phyloP scores from a whole-genome alignment of 2,113 vertebrate genomes.

The Leucoraja erinaceus region DNA sequence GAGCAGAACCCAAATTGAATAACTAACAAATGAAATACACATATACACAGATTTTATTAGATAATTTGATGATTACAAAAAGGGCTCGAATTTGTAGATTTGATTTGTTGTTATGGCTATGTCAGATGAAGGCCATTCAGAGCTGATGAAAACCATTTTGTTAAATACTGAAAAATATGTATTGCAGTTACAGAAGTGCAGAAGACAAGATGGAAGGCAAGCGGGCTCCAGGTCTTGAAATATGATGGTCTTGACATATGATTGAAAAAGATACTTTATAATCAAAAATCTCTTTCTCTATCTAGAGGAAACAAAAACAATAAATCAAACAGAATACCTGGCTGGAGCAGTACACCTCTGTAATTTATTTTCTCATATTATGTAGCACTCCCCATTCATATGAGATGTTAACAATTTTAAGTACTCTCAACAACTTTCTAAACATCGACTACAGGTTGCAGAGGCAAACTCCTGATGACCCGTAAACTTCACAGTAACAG shows the following conservation, averaged over 20 bases:
- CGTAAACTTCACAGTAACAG: no score
- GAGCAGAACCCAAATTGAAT: background rate
- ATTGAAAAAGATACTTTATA: background rate
- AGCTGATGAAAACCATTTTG: background rate
- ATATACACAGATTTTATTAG: background rate
- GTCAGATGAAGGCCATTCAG: background rate
- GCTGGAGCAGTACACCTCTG: background rate
- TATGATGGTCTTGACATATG: no score
- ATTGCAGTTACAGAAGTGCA: background rate
- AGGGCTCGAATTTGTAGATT: background rate
- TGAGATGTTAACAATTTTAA: background rate
- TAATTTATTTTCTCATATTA: background rate
- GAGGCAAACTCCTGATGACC: background rate
- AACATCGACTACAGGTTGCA: background rate
- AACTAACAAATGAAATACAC: background rate
- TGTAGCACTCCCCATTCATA: background rate
- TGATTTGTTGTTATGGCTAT: background rate
- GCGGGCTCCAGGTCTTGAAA: background rate
- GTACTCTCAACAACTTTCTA: background rate
- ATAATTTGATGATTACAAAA: background rate
- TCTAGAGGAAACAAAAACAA: background rate
- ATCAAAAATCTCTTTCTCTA: background rate
- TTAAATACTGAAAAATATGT: background rate
- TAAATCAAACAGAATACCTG: background rate
- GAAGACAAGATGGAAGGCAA: background rate